Base-by-base conservation (phyloP, 2,797 vertebrate species). In the Rhinatrema bivittatum region DNA sequence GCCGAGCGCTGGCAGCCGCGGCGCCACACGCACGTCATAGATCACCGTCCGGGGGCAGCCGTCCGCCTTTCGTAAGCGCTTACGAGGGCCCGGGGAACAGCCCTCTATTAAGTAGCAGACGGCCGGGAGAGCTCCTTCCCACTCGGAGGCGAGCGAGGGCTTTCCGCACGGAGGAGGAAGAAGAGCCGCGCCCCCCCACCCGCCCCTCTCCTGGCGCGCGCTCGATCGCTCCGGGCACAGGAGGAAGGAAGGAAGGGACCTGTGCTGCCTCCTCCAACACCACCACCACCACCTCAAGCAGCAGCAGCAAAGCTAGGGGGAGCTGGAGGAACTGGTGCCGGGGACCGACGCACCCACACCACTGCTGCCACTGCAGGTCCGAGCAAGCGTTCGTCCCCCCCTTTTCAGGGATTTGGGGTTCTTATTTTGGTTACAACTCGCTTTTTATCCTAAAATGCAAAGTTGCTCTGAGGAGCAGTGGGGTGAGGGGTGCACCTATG, bases 51-150 rank as follows among this genome's bases (percentile, higher is more conserved):
- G 48, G 74, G 79, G 79, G 82, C 83, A 83, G 70, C 60, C 47
- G 62, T 81, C 80, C 86, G 84, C 79, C 81, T 78, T 91, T 89
- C 89, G 89, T 91, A 84, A 92, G 82, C 72, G 74, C 84, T 73
- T 82, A 79, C 81, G 79, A 79, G 79, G 65, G 78, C n/a, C 55
- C 75, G 80, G 90, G n/a, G 92, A 87, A 84, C 91, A 87, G 84
- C 91, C 89, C 91, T 89, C 87, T 80, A 73, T 95, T 97, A 96
- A 97, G 91, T 80, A 90, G 88, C 89, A 66, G 79, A 65, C 70
- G n/a, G 64, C 82, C n/a, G 63, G 75, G 70, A 76, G 77, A 86
- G 76, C 61, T 68, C 80, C 83, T 77, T 79, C 85, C 78, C 92
- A 95, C 87, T 97, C 79, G 80, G 75, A 87, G 60, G n/a, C 55